phyloP scores from a whole-genome alignment of 2,888 invertebrate species.

The Drosophila setosimentum region DNA sequence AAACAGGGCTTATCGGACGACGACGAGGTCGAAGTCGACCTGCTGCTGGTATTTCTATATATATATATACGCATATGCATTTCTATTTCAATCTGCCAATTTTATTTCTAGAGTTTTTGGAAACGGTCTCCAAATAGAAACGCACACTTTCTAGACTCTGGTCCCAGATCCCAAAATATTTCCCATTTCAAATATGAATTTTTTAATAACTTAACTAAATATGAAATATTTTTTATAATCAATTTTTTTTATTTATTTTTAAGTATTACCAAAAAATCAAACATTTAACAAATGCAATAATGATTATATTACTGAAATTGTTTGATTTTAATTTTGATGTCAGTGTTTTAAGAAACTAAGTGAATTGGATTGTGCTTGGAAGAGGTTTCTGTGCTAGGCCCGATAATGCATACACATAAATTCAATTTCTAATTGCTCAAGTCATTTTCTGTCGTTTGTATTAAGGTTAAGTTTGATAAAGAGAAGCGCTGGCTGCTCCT shows the following conservation, averaged over 20 bases:
- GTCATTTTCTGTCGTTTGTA: conserved; percentile 24
- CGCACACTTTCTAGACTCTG: background rate
- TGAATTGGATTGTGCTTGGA: background rate
- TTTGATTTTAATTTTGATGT: background rate
- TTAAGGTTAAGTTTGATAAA: conserved; percentile 49
- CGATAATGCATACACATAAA: conserved; percentile 16
- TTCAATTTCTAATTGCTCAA: conserved; percentile 21
- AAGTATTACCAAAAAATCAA: background rate
- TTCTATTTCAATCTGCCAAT: conserved; percentile 24
- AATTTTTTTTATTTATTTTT: too few species aligned
- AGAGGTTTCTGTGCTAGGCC: background rate
- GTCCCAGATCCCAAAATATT: background rate
- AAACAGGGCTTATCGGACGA: conserved; percentile 52
- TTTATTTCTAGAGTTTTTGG: conserved; percentile 5
- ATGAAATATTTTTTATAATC: too few species aligned
- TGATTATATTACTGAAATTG: background rate
- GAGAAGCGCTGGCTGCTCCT: too few species aligned
- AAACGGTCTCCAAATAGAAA: background rate
- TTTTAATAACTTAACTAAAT: background rate
- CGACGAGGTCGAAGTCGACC: conserved; percentile 28
- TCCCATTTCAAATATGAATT: background rate
- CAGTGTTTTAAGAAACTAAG: background rate
- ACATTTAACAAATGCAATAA: background rate
- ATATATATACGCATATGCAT: conserved; percentile 43
- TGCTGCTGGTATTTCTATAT: conserved; percentile 13